Evolutionary conservation across 2,888 invertebrate species (phyloP), one percentile per base, ranked within the genome.

Genomic region (Aspidiotus destructor): DNA sequence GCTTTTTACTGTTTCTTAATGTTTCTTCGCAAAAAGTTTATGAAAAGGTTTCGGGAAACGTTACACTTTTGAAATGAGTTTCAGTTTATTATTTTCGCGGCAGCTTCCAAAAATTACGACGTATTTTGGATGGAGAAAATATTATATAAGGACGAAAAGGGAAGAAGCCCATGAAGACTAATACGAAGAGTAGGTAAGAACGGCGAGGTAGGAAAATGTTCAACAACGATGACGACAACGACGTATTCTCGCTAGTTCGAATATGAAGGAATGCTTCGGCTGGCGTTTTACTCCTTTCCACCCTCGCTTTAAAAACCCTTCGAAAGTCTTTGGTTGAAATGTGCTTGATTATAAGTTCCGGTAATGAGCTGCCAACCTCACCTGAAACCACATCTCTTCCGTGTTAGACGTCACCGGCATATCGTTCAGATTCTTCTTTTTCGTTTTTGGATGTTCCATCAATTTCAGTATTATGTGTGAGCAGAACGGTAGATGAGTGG

Each of bases 301-400:
- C 15, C 41, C 42, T 44, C 61, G 41, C 40, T 17, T 41, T 42
- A 60, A 67, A 67, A 58, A 17, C 58, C 40, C 58, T 13, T 58
- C 58, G 48, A 48, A 44, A 67, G 28, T 40, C 28, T 48, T 17
- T 17, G 42, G 58, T 67, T 58, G 57, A 67, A 67, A 60, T 60
- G 58, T 67, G 58, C 67, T 67, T 67, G 67, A 67, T 67, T 58
- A 58, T 58, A 67, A 67, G 67, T 67, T 67, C 67, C 60, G 58
- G 67, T 67, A 67, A 67, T 67, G 67, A 67, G 67, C 67, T 67
- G 67, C 67, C 67, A 67, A 67, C 67, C 67, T 67, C 67, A 67
- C 67, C 67, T 67, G 67, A 67, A 67, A 67, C 67, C 67, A 58
- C 67, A 67, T 67, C 67, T 58, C 60, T 58, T 52, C 41, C 67